Base-by-base conservation (phyloP, 2,113 vertebrate species). In the Tenrec ecaudatus region DNA sequence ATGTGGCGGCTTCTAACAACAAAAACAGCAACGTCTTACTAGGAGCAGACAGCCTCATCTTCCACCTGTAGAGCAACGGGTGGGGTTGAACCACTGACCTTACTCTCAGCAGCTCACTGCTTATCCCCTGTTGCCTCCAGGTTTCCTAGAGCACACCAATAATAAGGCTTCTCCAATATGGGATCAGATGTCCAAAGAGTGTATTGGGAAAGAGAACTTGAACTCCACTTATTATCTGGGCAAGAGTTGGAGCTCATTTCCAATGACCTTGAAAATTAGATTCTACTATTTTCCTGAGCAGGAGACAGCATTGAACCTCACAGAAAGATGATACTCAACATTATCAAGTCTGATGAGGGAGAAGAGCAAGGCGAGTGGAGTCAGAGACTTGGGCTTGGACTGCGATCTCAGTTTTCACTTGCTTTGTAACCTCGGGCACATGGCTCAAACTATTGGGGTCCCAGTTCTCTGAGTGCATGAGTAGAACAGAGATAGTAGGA, bases 401-500 rank as follows among this genome's bases (percentile, higher is more conserved):
- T 25, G 20, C 29, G 17, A 57, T 36, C 33, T 81, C 29, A 22
- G 38, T 27, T 90, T 88, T 73, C 58, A 14, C 2, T 23, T 17
- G 5, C 90, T 12, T 2, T n/a, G 2, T 29, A 31, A 84, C 31
- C 36, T 73, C 53, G 25, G n/a, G 7, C 27, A 62, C 36, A 3
- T 33, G 31, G 17, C 2, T 69, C 1, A 15, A 78, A 22, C 17
- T 68, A 60, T 33, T 57, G 29, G 68, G 89, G 66, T 23, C 79
- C 76, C 16, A 0, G 19, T 1, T 81, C 16, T 73, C 47, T 20
- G 2, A 1, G 75, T 78, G 76, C 19, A 6, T 6, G 20, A 11
- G 0, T 4, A 3, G 40, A 66, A n/a, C 4, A 2, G 10, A 57
- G 7, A 19, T 14, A 8, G 17, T 25, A 8, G 38, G 0, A 0